Conservation (phyloP, 92 coral and sea anemone genomes). For the Parazoanthus atlanticus region DNA sequence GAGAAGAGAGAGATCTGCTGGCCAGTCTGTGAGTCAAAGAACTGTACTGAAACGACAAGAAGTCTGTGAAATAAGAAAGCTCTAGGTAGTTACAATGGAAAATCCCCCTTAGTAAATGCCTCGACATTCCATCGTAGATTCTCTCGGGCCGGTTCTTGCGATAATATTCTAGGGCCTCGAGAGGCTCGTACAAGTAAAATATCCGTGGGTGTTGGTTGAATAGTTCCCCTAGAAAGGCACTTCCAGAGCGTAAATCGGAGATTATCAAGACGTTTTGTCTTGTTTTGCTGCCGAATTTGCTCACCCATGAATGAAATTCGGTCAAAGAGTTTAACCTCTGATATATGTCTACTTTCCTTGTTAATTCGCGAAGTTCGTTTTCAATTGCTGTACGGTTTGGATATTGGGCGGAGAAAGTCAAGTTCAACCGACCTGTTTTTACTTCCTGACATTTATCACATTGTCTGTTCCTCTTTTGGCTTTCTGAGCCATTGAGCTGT, state of each 20-base stretch:
- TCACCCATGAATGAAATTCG: constrained; percentile 79
- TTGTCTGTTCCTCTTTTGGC: constrained; percentile 21
- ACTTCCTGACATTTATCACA: constrained; percentile 29
- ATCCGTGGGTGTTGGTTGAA: constrained; percentile 86
- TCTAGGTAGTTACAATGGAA: constrained; percentile 86
- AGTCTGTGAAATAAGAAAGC: constrained; percentile 76
- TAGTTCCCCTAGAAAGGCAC: constrained; percentile 88
- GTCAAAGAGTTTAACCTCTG: constrained; percentile 74
- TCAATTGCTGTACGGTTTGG: constrained; percentile 51
- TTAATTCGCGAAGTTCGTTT: constrained; percentile 47
- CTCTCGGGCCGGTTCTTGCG: constrained; percentile 87
- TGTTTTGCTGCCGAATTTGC: constrained; percentile 83
- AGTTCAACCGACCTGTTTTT: background rate
- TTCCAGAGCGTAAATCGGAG: constrained; percentile 80
- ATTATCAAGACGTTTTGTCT: constrained; percentile 81
- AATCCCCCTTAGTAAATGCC: constrained; percentile 77
- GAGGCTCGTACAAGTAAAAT: constrained; percentile 83
- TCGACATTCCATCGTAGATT: constrained; percentile 87
- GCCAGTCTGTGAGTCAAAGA: constrained; percentile 83
- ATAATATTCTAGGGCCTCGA: constrained; percentile 77
- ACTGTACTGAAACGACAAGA: constrained; percentile 85
- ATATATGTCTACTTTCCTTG: constrained; percentile 63
- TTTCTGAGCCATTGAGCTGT: constrained; percentile 45
- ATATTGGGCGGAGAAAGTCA: background rate
- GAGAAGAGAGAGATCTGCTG: constrained; percentile 83